phyloP scores from a whole-genome alignment of 2,888 invertebrate genomes.

The Leptopterna dolabrata region DNA sequence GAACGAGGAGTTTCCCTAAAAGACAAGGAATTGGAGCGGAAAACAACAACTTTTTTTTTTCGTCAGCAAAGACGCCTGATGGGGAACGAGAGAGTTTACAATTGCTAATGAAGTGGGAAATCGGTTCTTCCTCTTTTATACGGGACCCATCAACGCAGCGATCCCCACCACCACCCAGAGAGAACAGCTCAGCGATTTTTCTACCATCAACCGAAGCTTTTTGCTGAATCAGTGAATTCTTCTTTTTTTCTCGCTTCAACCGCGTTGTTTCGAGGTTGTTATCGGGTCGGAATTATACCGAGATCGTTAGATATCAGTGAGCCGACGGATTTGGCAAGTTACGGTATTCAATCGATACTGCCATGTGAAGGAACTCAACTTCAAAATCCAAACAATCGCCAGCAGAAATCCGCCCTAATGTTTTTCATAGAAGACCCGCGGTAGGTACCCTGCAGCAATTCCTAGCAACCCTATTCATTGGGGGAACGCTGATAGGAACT shows the following conservation, averaged over 20 bases:
- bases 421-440: too few species aligned
- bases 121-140: slow-evolving; percentile 15
- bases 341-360: too few species aligned
- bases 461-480: too few species aligned
- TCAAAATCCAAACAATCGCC: too few species aligned
- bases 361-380: too few species aligned
- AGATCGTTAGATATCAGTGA: too few species aligned
- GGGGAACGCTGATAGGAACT: too few species aligned
- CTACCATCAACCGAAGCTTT: background rate
- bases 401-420: too few species aligned
- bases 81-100: slow-evolving; percentile 5
- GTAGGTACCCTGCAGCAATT: too few species aligned
- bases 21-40: background rate
- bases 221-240: background rate
- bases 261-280: background rate
- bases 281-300: background rate
- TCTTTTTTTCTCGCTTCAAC: background rate
- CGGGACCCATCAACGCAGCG: background rate
- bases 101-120: slow-evolving; percentile 49
- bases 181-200: background rate
- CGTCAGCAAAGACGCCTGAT: background rate
- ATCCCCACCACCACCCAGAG: background rate
- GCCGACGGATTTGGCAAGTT: too few species aligned
- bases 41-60: background rate
- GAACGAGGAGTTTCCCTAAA: too few species aligned